Percentiles rank a stretch among this genome's conserved stretches.
Conservation (phyloP, 92 coral and sea anemone genomes). For the Virgularia gustaviana region DNA sequence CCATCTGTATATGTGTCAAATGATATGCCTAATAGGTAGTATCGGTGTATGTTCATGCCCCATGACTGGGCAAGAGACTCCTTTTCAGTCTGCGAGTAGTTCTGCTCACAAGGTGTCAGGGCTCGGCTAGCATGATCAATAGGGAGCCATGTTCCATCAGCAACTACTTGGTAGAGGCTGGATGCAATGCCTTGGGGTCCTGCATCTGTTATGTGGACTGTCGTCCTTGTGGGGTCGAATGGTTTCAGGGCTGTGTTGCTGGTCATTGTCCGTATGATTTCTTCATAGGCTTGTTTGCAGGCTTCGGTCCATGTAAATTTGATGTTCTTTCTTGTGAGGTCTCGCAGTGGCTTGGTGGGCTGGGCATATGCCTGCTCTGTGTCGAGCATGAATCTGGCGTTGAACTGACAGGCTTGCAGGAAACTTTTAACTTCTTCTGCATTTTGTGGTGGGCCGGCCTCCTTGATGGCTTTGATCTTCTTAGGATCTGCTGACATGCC, state of each 20-base stretch:
- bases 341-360: conserved; percentile 21
- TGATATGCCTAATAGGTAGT: neutral
- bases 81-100: no score
- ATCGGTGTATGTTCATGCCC: no score
- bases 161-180: neutral
- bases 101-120: no score
- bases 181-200: neutral
- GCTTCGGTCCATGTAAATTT: conserved; percentile 1
- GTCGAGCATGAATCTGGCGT: conserved; percentile 31
- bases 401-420: conserved; percentile 30
- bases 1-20: conserved; percentile 2
- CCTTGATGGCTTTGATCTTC: conserved; percentile 20
- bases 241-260: neutral
- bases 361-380: conserved; percentile 7
- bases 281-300: conserved; percentile 18
- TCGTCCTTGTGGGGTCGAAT: no score
- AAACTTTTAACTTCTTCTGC: conserved; percentile 26
- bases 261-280: conserved; percentile 20
- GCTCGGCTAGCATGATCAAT: no score
- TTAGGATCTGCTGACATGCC: conserved; percentile 31
- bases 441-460: neutral
- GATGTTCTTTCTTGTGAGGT: conserved; percentile 8
- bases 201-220: no score
- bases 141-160: no score
- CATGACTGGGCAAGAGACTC: no score